These are phyloP conservation scores for Magallana nippona DNA, from an alignment of 2,888 invertebrate species.

Conservation along the genomic window DNA sequence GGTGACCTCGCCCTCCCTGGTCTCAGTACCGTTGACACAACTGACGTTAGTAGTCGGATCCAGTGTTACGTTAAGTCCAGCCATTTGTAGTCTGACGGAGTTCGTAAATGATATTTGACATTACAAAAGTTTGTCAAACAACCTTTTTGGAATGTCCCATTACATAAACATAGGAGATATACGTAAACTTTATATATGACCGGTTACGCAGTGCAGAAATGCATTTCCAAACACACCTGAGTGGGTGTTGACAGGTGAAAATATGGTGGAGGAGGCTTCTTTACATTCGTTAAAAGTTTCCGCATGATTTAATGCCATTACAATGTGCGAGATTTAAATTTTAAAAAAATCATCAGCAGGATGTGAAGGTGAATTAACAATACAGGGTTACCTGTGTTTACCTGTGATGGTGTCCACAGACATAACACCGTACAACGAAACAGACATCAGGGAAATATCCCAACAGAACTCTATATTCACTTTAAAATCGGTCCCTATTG, in stretches of 20 bases:
- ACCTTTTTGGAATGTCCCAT: background rate
- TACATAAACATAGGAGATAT: background rate
- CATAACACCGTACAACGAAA: background rate
- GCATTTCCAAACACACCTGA: conserved; percentile 4
- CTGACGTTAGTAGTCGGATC: background rate
- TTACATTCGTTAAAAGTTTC: background rate
- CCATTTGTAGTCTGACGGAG: background rate
- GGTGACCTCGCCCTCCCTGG: background rate
- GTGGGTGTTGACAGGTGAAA: conserved; percentile 25
- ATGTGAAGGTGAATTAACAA: background rate
- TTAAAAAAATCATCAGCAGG: background rate
- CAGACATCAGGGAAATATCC: no score
- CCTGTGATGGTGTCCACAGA: background rate
- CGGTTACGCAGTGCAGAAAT: background rate
- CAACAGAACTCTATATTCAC: no score
- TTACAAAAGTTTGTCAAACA: background rate
- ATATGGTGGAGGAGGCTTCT: background rate
- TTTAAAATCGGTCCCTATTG: no score
- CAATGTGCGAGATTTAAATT: background rate
- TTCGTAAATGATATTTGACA: background rate
- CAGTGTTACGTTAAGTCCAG: background rate
- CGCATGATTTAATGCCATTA: conserved; percentile 4
- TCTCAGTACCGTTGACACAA: background rate
- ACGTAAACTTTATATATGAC: background rate
- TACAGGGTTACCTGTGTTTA: background rate